Conservation (phyloP, 2,888 invertebrate species). For the Hirtodrosophila duncani region DNA sequence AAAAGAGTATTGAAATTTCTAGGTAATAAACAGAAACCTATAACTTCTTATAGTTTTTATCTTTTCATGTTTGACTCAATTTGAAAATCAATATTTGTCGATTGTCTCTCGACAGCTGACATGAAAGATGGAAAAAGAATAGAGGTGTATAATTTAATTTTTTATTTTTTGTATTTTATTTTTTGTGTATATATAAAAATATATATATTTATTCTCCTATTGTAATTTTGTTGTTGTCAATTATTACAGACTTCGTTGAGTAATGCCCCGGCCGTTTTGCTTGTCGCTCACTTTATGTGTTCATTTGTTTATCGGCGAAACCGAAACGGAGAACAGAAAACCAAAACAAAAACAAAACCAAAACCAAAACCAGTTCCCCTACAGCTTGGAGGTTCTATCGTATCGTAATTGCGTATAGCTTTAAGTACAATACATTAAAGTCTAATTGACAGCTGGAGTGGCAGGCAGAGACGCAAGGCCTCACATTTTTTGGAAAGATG, state of each 20-base stretch:
- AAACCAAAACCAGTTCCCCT: slow-evolving; percentile 27
- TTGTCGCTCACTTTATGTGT: slow-evolving; percentile 46
- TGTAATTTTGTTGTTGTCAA: too few species aligned
- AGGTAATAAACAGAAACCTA: too few species aligned
- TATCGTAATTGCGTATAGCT: slow-evolving; percentile 65
- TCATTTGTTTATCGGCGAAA: slow-evolving; percentile 38
- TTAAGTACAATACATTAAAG: slow-evolving; percentile 70
- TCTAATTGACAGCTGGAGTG: slow-evolving; percentile 69
- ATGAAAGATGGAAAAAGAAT: slow-evolving; percentile 8
- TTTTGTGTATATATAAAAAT: too few species aligned
- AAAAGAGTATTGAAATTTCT: too few species aligned
- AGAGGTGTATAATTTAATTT: slow-evolving; percentile 8
- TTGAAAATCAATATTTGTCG: too few species aligned
- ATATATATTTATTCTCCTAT: too few species aligned
- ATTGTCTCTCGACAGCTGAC: too few species aligned
- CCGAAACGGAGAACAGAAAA: too few species aligned
- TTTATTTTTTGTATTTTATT: slow-evolving; percentile 20
- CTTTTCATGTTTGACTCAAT: too few species aligned
- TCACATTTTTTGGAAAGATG: slow-evolving; percentile 16
- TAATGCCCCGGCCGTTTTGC: slow-evolving; percentile 15
- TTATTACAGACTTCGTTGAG: slow-evolving; percentile 11
- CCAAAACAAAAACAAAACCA: too few species aligned
- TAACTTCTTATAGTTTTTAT: too few species aligned
- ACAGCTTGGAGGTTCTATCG: slow-evolving; percentile 54
- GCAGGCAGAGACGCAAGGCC: slow-evolving; percentile 29